Base-by-base conservation (phyloP, 2,113 vertebrate genomes). In the Nibea albiflora region DNA sequence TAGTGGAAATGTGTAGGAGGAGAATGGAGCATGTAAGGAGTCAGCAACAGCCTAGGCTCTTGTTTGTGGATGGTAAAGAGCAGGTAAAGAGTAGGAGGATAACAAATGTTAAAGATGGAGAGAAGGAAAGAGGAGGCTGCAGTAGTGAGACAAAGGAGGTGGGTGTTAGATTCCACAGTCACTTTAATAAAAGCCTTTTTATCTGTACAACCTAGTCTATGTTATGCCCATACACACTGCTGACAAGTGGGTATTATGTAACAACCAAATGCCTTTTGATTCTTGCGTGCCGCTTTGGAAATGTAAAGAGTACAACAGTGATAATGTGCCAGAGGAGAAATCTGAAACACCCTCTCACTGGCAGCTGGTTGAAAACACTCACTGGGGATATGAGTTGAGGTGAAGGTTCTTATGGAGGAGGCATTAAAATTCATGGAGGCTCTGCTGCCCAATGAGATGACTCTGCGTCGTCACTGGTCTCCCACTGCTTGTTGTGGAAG, bases 341-440 rank as follows among this genome's bases (percentile, higher is more conserved):
- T 86, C 65, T 72, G 1, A 63, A 77, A 80, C 71, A 84, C 70
- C 35, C 73, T 73, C 77, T 84, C 67, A 84, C 72, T 72, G 63
- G 73, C 64, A 84, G 67, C 73, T 81, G 52, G 74, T 86, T 76
- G 46, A 76, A 91, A 84, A 57, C 73, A 46, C 83, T 84, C 72
- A 28, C 39, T 73, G 65, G 84, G 79, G 81, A 88, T 73, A 66
- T 57, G 39, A 84, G 75, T 50, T 50, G 76, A 90, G 89, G 85
- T 92, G 85, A 90, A 84, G 76, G 85, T 89, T 86, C 70, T 78
- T 80, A 86, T 83, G 88, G 82, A 81, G 87, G 84, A 89, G 89
- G 89, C 84, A 86, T 91, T 88, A 24, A 83, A 87, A 91, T 91
- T 86, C 76, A 86, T 84, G 54, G 50, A 84, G 63, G 67, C 80